Evolutionary conservation across 92 coral and sea anemone species (phyloP).

Genomic region (Umimayanthus chanpuru): DNA sequence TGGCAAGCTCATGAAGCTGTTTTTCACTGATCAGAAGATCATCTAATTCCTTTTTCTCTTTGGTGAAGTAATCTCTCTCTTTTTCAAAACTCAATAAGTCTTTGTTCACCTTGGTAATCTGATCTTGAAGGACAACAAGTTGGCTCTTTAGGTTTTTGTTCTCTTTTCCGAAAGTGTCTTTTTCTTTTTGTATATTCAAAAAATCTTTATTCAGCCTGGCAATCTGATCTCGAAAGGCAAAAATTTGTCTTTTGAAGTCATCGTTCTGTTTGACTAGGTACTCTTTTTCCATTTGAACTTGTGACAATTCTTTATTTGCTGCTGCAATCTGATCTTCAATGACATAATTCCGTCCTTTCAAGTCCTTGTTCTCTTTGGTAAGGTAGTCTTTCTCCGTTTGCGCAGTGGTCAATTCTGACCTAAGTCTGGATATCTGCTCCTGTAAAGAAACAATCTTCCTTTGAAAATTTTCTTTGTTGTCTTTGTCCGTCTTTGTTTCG

Average conservation of each 20-base stretch:
- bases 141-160: constrained; percentile 50
- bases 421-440: constrained; percentile 25
- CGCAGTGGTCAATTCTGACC: constrained; percentile 39
- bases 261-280: constrained; percentile 47
- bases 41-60: constrained; percentile 21
- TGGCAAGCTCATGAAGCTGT: neutral
- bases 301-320: constrained; percentile 50
- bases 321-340: constrained; percentile 45
- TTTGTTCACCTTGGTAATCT: constrained; percentile 52
- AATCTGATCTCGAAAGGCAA: constrained; percentile 52
- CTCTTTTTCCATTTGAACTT: constrained; percentile 55
- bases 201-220: constrained; percentile 52
- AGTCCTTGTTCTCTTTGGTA: constrained; percentile 49
- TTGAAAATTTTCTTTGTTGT: constrained; percentile 48
- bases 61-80: constrained; percentile 7
- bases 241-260: constrained; percentile 50
- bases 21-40: neutral
- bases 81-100: constrained; percentile 41
- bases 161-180: constrained; percentile 46
- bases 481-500: neutral
- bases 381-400: constrained; percentile 47
- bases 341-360: constrained; percentile 33
- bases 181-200: constrained; percentile 45
- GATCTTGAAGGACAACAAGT: constrained; percentile 47
- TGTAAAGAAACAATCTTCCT: constrained; percentile 49